Base-by-base conservation (phyloP, 2,888 invertebrate species). In the Papilio demoleus region DNA sequence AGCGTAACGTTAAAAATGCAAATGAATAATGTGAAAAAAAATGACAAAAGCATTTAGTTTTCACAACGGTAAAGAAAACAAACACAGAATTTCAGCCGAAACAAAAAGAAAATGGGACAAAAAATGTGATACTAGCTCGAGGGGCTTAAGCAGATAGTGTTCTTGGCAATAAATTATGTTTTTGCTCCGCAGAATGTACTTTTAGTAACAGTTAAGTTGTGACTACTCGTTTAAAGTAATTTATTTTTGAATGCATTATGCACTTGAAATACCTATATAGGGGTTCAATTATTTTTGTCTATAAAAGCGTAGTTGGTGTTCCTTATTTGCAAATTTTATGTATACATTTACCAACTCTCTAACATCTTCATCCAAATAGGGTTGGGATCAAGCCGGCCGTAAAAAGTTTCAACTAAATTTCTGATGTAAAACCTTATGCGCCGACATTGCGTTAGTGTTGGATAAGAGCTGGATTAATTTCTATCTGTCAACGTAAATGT, bases 51-150 rank as follows among this genome's bases (percentile, higher is more conserved):
- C 22, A 24, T 24, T 53, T 53, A 53, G 53, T 53, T 27, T 53
- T 53, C 53, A 1, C 27, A 53, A 24, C 27, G 50, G n/a, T 27
- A 27, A 24, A 27, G 27, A 2, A 53, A 53, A 24, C 8, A 53
- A 14, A 53, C 27, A 53, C 27, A 53, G 27, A 53, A 53, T 27
- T 53, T 24, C 53, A 27, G 27, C 53, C n/a, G 27, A 14, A 2
- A 14, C 53, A 53, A 53, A 53, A 31, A 58, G 31, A 58, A 40
- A 65, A 58, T 31, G 38, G n/a, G 12, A 56, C 58, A 58, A 58
- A 65, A 65, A 65, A 58, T 40, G 65, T 65, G 31, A 56, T 65
- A 56, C 56, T 40, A 58, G 65, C 65, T 56, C 65, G 40, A 40
- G 40, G 40, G 65, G 58, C 31, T 65, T 65, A 58, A 56, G 19